Evolutionary conservation across 2,888 invertebrate species (phyloP).

Genomic region (Zygothrica quintamaculata): DNA sequence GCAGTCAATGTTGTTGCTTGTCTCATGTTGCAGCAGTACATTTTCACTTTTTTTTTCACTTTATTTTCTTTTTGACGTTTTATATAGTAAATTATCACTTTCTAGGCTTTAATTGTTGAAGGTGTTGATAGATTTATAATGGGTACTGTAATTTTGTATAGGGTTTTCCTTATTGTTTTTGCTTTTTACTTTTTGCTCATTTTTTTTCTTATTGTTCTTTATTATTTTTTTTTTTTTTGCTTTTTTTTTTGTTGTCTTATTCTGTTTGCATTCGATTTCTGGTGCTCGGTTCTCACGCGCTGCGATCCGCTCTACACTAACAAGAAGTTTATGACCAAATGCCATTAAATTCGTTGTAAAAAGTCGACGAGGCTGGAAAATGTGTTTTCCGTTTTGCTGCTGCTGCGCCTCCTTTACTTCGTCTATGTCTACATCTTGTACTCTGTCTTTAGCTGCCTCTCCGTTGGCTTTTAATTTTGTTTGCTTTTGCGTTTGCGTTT

Average conservation of each 20-base stretch:
- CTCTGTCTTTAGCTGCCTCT: constrained; percentile 20
- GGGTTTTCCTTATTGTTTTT: constrained; percentile 33
- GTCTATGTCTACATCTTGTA: constrained; percentile 4
- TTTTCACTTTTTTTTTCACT: constrained; percentile 34
- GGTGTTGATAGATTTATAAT: background rate
- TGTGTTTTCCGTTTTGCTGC: constrained; percentile 77
- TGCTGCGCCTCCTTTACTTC: constrained; percentile 37
- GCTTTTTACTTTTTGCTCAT: constrained; percentile 3
- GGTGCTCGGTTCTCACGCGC: constrained; percentile 70
- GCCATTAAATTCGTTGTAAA: constrained; percentile 85
- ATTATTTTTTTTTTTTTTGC: constrained; percentile 1
- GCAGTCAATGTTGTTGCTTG: constrained; percentile 28
- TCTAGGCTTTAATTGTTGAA: constrained; percentile 5
- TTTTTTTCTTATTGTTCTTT: constrained; percentile 4
- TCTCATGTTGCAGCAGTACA: constrained; percentile 12
- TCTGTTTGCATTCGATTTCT: constrained; percentile 48
- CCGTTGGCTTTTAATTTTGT: constrained; percentile 49
- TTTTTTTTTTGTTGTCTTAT: constrained; percentile 19
- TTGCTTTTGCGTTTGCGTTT: constrained; percentile 50
- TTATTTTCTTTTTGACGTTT: background rate
- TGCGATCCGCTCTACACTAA: constrained; percentile 83
- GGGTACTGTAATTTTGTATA: constrained; percentile 28
- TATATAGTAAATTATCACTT: constrained; percentile 17
- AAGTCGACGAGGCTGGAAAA: constrained; percentile 80
- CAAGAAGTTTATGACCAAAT: constrained; percentile 85